phyloP scores from a whole-genome alignment of 2,888 invertebrate genomes.

The Epirrhoe tristata region DNA sequence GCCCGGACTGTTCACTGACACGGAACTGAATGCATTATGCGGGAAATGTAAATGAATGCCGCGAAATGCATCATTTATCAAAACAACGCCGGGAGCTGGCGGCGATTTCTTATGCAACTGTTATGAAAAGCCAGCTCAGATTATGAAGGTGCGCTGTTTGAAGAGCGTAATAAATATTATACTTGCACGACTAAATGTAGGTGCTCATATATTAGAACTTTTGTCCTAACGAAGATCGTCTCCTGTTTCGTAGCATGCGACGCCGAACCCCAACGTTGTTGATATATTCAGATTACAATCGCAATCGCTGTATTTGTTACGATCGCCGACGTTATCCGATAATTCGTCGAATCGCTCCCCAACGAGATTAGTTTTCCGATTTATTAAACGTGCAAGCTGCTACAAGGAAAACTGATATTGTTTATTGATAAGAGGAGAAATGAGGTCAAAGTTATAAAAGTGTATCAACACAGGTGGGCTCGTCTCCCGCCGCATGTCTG shows the following conservation, averaged over 20 bases:
- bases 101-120: not conserved
- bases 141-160: not conserved
- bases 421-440: conserved; percentile 15
- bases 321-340: conserved; percentile 24
- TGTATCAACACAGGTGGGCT: conserved; percentile 8
- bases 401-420: conserved; percentile 26
- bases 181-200: not conserved
- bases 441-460: conserved; percentile 19
- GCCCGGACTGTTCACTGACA: conserved; percentile 5
- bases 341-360: conserved; percentile 26
- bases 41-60: conserved; percentile 27
- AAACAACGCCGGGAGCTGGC: conserved; percentile 9
- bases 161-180: not conserved
- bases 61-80: conserved; percentile 20
- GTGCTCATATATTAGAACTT: not conserved
- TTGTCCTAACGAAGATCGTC: not conserved
- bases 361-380: conserved; percentile 34
- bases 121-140: not conserved
- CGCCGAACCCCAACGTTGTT: not conserved
- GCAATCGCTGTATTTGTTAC: conserved; percentile 7
- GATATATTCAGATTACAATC: conserved; percentile 3
- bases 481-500: not conserved
- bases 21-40: conserved; percentile 24
- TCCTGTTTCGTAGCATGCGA: not conserved
- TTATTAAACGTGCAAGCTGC: conserved; percentile 17